Evolutionary conservation across 2,113 vertebrate species (phyloP).

Genomic region (Callocephalon fimbriatum): DNA sequence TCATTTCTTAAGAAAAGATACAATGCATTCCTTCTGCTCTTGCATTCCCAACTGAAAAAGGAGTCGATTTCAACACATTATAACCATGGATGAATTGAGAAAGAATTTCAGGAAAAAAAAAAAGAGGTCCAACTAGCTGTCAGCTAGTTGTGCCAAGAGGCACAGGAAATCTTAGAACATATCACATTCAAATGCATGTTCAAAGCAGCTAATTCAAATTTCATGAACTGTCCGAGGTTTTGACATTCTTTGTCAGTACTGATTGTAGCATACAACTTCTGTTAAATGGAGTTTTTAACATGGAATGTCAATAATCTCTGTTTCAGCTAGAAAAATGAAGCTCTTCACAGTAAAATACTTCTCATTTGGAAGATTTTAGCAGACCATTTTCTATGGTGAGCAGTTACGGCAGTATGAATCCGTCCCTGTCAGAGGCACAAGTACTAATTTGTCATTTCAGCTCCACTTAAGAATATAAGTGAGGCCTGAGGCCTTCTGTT

Average conservation of each 20-base stretch:
- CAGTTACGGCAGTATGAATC: neutral
- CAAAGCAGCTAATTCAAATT: neutral
- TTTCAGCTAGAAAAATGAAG: neutral
- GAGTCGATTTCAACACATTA: neutral
- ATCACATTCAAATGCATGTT: neutral
- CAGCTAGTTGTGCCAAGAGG: neutral
- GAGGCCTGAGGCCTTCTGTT: neutral
- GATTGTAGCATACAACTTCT: neutral
- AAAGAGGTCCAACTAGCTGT: neutral
- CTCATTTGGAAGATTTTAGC: neutral
- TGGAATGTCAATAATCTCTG: neutral
- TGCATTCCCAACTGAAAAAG: neutral
- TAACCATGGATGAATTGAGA: neutral
- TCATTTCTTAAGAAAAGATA: neutral
- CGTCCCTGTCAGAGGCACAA: neutral
- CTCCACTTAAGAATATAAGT: neutral
- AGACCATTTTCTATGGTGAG: neutral
- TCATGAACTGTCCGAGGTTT: neutral
- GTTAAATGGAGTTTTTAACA: neutral
- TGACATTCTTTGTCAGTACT: neutral
- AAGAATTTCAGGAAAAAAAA: neutral
- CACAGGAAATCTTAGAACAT: neutral
- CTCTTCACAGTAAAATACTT: neutral
- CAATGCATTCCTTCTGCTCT: slow-evolving; percentile 21
- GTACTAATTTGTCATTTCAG: neutral